These are phyloP conservation scores for Stylophora pistillata DNA, from an alignment of 64 coral and sea anemone genomes.

Conservation along the genomic window DNA sequence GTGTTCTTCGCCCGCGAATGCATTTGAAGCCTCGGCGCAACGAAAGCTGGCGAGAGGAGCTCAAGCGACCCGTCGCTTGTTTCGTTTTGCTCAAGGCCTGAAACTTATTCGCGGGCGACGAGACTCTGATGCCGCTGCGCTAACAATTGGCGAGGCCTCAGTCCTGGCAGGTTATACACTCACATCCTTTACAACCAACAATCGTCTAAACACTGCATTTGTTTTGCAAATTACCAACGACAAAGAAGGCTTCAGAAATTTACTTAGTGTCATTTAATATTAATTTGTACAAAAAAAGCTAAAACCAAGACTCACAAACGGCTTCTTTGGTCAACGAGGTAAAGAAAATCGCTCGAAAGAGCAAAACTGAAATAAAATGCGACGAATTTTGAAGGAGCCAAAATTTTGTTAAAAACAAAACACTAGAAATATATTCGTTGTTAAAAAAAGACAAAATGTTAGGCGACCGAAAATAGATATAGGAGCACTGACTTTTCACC, in stretches of 20 bases:
- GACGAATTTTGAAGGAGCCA: background rate
- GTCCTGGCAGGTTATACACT: too few relatives aligned
- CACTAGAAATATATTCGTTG: background rate
- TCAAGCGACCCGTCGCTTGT: too few relatives aligned
- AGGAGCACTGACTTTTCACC: background rate
- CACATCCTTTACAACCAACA: too few relatives aligned
- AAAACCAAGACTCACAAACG: background rate
- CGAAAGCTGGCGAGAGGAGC: too few relatives aligned
- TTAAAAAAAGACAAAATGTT: background rate
- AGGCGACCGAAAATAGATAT: background rate
- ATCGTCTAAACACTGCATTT: background rate
- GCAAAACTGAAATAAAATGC: background rate
- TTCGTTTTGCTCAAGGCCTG: too few relatives aligned
- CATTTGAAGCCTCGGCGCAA: too few relatives aligned
- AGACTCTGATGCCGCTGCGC: too few relatives aligned
- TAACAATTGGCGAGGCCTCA: too few relatives aligned
- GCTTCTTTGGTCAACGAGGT: background rate
- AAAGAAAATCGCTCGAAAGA: background rate
- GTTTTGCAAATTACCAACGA: constrained; percentile 8
- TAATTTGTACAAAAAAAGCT: background rate
- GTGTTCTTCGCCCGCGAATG: too few relatives aligned
- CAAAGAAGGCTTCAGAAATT: background rate
- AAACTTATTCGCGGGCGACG: too few relatives aligned
- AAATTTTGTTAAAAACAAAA: background rate
- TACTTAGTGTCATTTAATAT: background rate